Base-by-base conservation (phyloP, 2,113 vertebrate genomes). In the Elgaria multicarinata region DNA sequence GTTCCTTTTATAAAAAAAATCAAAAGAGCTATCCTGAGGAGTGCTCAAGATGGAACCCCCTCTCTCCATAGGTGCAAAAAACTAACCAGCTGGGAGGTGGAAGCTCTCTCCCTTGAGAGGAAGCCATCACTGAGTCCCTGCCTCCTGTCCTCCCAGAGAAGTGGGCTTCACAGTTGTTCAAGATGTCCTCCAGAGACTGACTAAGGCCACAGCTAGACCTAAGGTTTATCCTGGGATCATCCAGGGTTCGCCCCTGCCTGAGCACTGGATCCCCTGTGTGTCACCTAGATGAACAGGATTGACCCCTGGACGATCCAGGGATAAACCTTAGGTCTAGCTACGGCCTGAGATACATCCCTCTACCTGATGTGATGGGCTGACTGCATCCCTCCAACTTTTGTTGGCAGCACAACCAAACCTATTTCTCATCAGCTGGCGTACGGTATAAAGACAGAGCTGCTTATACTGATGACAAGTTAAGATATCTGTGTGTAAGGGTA, bases 391-490 rank as follows among this genome's bases (percentile, higher is more conserved):
- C 42, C 74, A 85, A 16, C 83, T 93, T 86, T 77, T 2, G 6
- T 2, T 91, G 82, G 69, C 87, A 90, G 44, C 72, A 1, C 46
- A 2, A 87, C 55, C 55, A 92, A 83, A 76, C 33, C 46, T 67
- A 78, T 36, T 85, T 89, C 78, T 64, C 46, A 89, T 69, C 26
- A 24, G 53, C 79, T 62, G 39, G 66, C 66, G 26, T 39, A 75
- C 75, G 89, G 76, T 33, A 87, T 85, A 46, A 89, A 53, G 28
- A 87, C 74, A 50, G 86, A 85, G n/a, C 50, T 39, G n/a, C 2
- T 81, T 74, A 92, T 85, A 86, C 0, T 91, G 89, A 93, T 28
- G 46, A 74, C 87, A 72, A 67, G 90, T 93, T 93, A 75, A 94
- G 36, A 67, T 0, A 12, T 67, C 0, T 3, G 18, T 31, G 55